Evolutionary conservation across 2,113 vertebrate species (phyloP).

Genomic region (Ptyas mucosa): DNA sequence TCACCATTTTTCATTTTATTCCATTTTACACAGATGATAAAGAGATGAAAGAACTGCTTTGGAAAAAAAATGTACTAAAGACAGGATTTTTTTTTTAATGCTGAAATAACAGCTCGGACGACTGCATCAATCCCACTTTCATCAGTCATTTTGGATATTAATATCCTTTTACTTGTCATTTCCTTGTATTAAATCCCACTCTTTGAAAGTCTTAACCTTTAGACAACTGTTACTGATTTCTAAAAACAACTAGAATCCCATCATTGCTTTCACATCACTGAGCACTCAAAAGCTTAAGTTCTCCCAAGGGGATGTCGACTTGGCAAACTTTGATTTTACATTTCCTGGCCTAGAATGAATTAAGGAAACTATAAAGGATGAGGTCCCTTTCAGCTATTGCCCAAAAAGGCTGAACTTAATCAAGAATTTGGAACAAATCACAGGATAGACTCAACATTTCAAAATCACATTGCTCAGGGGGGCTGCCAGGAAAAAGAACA

Average conservation of each 20-base stretch:
- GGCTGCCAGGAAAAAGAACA: conserved; percentile 19
- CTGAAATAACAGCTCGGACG: background rate
- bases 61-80: background rate
- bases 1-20: background rate
- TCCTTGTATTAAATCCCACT: background rate
- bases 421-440: conserved; percentile 17
- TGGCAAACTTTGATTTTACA: conserved; percentile 40
- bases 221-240: background rate
- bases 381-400: conserved; percentile 3
- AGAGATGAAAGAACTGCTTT: background rate
- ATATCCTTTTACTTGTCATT: background rate
- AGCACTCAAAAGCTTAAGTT: conserved; percentile 28
- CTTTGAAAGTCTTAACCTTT: background rate
- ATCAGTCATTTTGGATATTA: background rate
- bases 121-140: background rate
- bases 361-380: conserved; percentile 32
- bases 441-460: conserved; percentile 35
- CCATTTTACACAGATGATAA: background rate
- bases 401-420: conserved; percentile 28
- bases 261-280: conserved; percentile 12
- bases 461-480: conserved; percentile 28
- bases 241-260: background rate
- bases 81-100: background rate
- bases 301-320: conserved; percentile 24
- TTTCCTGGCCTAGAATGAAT: conserved; percentile 22